A percentile compares a stretch with the other conserved stretches of the same genome.
These are phyloP conservation scores for Theristus sp. DNA, from an alignment of 2,888 invertebrate genomes.

Conservation along the genomic window DNA sequence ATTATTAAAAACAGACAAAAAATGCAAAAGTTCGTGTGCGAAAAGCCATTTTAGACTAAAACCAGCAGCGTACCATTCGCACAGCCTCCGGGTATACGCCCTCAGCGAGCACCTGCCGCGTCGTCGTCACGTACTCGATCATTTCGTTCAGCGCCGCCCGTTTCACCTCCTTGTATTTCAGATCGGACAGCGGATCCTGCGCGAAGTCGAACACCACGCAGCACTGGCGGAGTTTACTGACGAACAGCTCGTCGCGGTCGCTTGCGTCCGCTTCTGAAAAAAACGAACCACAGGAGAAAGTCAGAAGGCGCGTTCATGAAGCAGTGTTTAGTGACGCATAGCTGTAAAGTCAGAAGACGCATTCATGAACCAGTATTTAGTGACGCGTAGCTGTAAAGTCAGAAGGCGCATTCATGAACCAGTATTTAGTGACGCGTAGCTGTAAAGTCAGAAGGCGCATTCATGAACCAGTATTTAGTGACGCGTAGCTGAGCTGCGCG, in stretches of 20 bases:
- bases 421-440: no score
- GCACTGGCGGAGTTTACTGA: conserved; percentile 89
- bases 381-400: no score
- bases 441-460: background rate
- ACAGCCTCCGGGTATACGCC: conserved; percentile 92
- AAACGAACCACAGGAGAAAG: no score
- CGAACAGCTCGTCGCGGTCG: conserved; percentile 86
- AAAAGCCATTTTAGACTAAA: no score
- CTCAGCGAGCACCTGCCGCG: conserved; percentile 50
- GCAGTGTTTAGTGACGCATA: no score
- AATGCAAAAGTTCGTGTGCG: no score
- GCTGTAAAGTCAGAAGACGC: no score
- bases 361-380: no score
- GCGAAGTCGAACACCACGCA: conserved; percentile 90
- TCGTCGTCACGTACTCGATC: conserved; percentile 76
- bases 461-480: no score
- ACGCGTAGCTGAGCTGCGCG: no score
- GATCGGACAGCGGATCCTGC: conserved; percentile 77
- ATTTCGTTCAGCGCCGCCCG: conserved; percentile 84
- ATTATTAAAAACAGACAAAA: no score
- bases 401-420: background rate
- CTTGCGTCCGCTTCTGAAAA: conserved; percentile 12
- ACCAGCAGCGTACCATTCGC: conserved; percentile 73
- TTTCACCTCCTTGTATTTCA: conserved; percentile 91
- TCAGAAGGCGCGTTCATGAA: no score